Evolutionary conservation across 2,113 vertebrate genomes (phyloP).

Genomic region (Rhagologus leucostigma): DNA sequence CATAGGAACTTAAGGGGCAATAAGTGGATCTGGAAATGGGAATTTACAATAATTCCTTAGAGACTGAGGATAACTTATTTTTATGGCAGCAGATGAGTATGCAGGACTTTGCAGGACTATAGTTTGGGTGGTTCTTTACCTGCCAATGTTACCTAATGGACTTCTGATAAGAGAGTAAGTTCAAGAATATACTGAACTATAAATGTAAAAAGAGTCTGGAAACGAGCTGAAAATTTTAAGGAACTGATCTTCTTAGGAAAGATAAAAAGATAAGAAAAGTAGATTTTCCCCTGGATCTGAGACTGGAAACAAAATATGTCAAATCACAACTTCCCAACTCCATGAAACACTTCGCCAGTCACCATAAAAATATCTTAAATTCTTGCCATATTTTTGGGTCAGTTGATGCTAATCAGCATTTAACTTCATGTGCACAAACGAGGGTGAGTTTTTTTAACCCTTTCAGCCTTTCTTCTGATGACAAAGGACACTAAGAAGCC

Average conservation of each 20-base stretch:
- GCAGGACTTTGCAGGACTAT: not conserved
- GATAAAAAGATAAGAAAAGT: not conserved
- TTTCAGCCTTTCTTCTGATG: not conserved
- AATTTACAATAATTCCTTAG: not conserved
- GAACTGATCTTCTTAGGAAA: not conserved
- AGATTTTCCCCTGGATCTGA: not conserved
- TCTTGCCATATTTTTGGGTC: not conserved
- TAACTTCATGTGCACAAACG: not conserved
- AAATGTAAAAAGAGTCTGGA: not conserved
- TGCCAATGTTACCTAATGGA: not conserved
- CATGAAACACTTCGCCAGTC: not conserved
- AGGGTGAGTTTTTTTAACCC: not conserved
- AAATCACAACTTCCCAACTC: not conserved
- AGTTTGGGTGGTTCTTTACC: not conserved
- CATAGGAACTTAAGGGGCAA: not conserved
- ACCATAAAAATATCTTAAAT: not conserved
- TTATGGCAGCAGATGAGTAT: not conserved
- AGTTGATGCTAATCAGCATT: not conserved
- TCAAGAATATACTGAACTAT: not conserved
- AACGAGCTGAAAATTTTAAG: not conserved
- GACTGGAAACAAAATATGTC: not conserved
- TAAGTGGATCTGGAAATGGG: not conserved
- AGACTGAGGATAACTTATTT: not conserved
- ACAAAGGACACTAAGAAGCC: not conserved
- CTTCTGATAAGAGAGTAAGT: not conserved